A percentile compares a stretch with the other conserved stretches of the same genome.
These are phyloP conservation scores for Andrena minutula DNA, from an alignment of 2,888 invertebrate genomes.

Conservation along the genomic window DNA sequence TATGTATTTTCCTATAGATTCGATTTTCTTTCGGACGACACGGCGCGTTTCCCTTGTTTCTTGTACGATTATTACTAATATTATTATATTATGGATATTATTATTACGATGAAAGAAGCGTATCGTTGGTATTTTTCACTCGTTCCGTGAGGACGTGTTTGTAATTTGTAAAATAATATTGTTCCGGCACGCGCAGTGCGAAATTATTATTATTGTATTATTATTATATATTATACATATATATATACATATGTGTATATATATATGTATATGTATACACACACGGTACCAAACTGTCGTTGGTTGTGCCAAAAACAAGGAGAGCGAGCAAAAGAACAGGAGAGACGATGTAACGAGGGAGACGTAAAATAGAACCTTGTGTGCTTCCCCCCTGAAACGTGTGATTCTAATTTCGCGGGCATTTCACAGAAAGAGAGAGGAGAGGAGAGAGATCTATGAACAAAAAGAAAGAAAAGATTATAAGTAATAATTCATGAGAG, in stretches of 20 bases:
- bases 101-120: slow-evolving; percentile 41
- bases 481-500: slow-evolving; percentile 36
- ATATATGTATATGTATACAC: slow-evolving; percentile 61
- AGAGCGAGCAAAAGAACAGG: background rate
- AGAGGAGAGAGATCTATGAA: slow-evolving; percentile 24
- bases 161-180: slow-evolving; percentile 55
- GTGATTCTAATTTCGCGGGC: slow-evolving; percentile 74
- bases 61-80: slow-evolving; percentile 56
- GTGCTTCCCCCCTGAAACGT: slow-evolving; percentile 66
- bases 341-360: slow-evolving; percentile 58
- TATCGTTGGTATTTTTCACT: slow-evolving; percentile 60
- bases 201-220: slow-evolving; percentile 55
- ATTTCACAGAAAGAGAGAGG: slow-evolving; percentile 60
- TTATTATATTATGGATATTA: slow-evolving; percentile 47
- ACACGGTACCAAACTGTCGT: slow-evolving; percentile 77
- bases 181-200: slow-evolving; percentile 50
- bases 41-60: slow-evolving; percentile 54
- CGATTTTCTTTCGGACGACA: slow-evolving; percentile 22
- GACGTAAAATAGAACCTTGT: slow-evolving; percentile 51
- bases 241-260: slow-evolving; percentile 46
- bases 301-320: slow-evolving; percentile 77
- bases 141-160: slow-evolving; percentile 52
- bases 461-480: slow-evolving; percentile 32
- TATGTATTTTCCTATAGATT: slow-evolving; percentile 42
- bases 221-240: slow-evolving; percentile 34